Evolutionary conservation across 2,888 invertebrate genomes (phyloP), one percentile per base, ranked within the genome.

Genomic region (Melipona beecheii): DNA sequence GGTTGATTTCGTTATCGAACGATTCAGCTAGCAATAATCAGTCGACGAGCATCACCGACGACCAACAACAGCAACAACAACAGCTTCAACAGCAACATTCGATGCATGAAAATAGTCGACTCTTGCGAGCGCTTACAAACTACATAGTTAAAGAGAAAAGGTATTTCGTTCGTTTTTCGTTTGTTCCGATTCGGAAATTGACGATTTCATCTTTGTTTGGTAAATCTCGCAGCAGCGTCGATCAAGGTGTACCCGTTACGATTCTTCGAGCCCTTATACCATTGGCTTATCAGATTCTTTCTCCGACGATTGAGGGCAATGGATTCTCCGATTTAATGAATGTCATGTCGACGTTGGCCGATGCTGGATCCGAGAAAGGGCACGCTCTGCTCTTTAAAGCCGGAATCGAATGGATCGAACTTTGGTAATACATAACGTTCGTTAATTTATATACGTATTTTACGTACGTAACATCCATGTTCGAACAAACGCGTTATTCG

Each of bases 321-420:
- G 97, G 97, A n/a, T 97, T 98, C 92, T 96, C 97, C 0, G 97
- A 97, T 91, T 95, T 98, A 13, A 96, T 98, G 95, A 95, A 96
- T 80, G 96, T 97, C 6, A 97, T 98, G 97, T 96, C 97, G 2
- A 97, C 96, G 70, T 93, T 99, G 87, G 98, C 98, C 0, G 98
- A 98, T 94, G 97, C 98, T 31, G 97, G 98, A 31, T 95, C 96
- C 6, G 98, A 98, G 49, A 95, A 96, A 68, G 98, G 98, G 0
- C 98, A 99, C 93, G 95, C 96, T 3, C 96, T 96, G 49, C 95
- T 99, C 27, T 98, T 99, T 94, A 96, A 97, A 56, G 97, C 98
- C 0, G 96, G 96, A 17, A 96, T 97, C 0, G 96, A 96, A 60
- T 98, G 98, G 98, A 96, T 99, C 2, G 96, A 97, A 79, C 94